Base-by-base conservation (phyloP, 2,888 invertebrate genomes). In the Pyrrhia umbra region DNA sequence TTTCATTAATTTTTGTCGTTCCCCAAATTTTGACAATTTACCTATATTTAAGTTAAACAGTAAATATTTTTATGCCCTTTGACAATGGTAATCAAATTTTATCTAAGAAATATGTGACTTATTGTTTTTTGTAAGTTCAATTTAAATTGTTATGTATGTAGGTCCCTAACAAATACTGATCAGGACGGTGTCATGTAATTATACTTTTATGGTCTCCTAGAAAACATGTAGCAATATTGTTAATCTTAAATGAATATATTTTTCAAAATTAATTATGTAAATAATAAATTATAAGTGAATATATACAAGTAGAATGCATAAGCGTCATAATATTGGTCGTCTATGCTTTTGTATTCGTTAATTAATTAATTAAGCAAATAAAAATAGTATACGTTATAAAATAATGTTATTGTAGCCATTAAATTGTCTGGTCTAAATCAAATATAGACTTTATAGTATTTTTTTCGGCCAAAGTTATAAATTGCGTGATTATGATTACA, bases 281-380 rank as follows among this genome's bases (percentile, higher is more conserved):
- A 43, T 6, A 10, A 16, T n/a, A 40, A n/a, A n/a, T 4, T 13
- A 25, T 15, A 5, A 21, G 15, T 21, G 10, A 20, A 15, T 2
- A 8, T 43, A n/a, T 13, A 27, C 20, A 20, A 23, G 3, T 57
- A 50, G 15, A 42, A 15, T 18, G 13, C 40, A 25, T 58, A 18
- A 34, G 37, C 52, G 27, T 60, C 62, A 60, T 50, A 68, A 42
- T 27, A 20, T 34, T 57, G 25, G 30, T 20, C 20, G 37, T 34
- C 8, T 39, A 6, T 34, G 18, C 16, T 37, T 23, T 37, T 37
- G 21, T 20, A 30, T 1, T 23, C 8, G 8, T 27, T 37, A 47
- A 20, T 45, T 65, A 21, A 20, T 30, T 25, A 30, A 39, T 65
- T 72, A 18, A 50, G 8, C 1, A 40, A 30, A 20, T 23, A 39